Evolutionary conservation across 2,888 invertebrate species (phyloP), one percentile per base, ranked within the genome.

Genomic region (Melitaea athalia): DNA sequence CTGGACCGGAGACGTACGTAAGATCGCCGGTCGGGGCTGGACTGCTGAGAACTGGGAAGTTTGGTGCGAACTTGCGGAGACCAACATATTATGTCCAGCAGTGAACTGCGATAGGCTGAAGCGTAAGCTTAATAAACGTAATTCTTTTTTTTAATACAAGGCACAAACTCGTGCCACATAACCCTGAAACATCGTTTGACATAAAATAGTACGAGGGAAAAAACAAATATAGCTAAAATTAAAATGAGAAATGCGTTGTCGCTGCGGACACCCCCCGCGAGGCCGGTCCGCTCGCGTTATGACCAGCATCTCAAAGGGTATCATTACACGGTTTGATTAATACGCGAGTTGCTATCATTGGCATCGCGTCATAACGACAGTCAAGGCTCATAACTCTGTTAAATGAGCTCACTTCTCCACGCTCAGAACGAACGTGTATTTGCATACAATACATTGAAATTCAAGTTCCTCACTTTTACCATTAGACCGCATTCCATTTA

Each of bases 161-260:
- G 42, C 49, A 59, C 33, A n/a, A 17, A 31, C 45, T n/a, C 17
- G 17, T 6, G 33, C 5, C 15, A 33, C 55, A 15, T 62, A 59
- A 69, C 66, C 62, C 47, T 60, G 60, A 60, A 63, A 42, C 14
- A 43, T 0, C 47, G 45, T 60, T 64, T 31, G 62, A 67, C 60
- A 86, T 87, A 89, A 89, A 85, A 85, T 88, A 85, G 87, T 85
- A 84, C 84, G 84, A 84, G 79, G 81, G 81, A 82, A 88, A 86
- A 87, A 90, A 88, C 85, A 89, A 88, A 88, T 79, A 87, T 76
- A 82, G 84, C 81, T 77, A 88, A 85, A 88, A 88, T 89, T 87
- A 86, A 90, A 88, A 90, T 91, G 91, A 91, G 89, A 91, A 89
- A 90, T 90, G 87, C 84, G 85, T 85, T 86, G 90, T 90, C 85